phyloP scores from a whole-genome alignment of 2,797 vertebrate genomes.

The Microctenopoma stevenorrisi region DNA sequence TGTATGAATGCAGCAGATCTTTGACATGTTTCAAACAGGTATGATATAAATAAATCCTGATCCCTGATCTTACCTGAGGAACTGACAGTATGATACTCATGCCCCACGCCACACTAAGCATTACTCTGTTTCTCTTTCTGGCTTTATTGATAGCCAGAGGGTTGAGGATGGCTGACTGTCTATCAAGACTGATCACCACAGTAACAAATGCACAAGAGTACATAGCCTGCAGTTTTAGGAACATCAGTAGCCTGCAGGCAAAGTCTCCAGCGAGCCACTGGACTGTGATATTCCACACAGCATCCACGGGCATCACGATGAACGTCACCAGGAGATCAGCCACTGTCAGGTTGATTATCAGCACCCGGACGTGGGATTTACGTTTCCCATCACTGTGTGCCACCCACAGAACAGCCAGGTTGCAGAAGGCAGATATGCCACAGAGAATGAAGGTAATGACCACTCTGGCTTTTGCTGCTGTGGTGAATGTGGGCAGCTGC shows the following conservation, averaged over 20 bases:
- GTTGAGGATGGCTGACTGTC: slow-evolving; percentile 87
- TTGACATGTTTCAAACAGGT: neutral
- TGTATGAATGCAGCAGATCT: neutral
- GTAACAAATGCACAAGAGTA: slow-evolving; percentile 90
- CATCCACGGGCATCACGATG: slow-evolving; percentile 89
- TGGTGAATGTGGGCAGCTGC: slow-evolving; percentile 86
- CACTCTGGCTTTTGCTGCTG: slow-evolving; percentile 85
- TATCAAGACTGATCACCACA: slow-evolving; percentile 89
- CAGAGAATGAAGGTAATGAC: slow-evolving; percentile 86
- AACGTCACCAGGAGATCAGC: slow-evolving; percentile 89
- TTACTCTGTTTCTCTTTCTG: slow-evolving; percentile 82
- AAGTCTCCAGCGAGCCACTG: slow-evolving; percentile 88
- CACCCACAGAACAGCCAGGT: slow-evolving; percentile 84
- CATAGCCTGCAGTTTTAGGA: slow-evolving; percentile 90
- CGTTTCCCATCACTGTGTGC: slow-evolving; percentile 76
- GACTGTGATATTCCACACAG: slow-evolving; percentile 89
- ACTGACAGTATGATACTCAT: slow-evolving; percentile 85
- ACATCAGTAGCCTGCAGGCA: slow-evolving; percentile 88
- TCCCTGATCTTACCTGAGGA: slow-evolving; percentile 82
- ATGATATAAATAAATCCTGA: neutral
- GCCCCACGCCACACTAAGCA: slow-evolving; percentile 85
- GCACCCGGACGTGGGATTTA: slow-evolving; percentile 82
- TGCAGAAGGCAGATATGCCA: slow-evolving; percentile 81
- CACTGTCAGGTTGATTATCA: slow-evolving; percentile 87
- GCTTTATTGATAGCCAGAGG: slow-evolving; percentile 84